Percentiles rank a stretch among this genome's conserved stretches.
Conservation (phyloP, 1,140 invertebrate genomes). For the Matsumurasca onukii region DNA sequence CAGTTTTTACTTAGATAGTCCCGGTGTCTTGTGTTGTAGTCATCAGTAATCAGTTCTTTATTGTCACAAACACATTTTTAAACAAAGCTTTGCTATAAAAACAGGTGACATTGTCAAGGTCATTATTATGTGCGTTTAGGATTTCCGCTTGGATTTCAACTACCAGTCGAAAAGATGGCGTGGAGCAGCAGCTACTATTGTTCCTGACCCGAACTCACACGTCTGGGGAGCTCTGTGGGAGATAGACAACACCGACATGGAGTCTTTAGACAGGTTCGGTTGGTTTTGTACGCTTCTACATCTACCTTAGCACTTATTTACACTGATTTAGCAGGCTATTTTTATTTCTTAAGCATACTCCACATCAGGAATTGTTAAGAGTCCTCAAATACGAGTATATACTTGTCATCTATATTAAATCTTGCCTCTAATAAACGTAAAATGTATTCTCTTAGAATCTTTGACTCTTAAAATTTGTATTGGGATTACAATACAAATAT, state of each 20-base stretch:
- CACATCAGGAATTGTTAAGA: background rate
- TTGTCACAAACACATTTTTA: no score
- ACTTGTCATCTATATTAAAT: background rate
- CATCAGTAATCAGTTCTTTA: no score
- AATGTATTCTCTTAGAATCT: background rate
- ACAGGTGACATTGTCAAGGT: no score
- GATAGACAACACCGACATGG: constrained; percentile 61
- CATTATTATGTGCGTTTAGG: no score
- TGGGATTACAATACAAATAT: background rate
- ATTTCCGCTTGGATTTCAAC: constrained; percentile 70
- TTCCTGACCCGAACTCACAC: constrained; percentile 54
- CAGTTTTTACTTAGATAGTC: no score
- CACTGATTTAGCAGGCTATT: background rate
- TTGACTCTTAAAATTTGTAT: no score
- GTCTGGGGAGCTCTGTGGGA: constrained; percentile 83
- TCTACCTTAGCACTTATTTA: background rate
- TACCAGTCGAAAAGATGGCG: constrained; percentile 67
- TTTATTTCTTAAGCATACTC: background rate
- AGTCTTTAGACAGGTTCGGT: constrained; percentile 63
- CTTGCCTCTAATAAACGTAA: background rate
- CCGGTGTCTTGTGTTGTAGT: no score
- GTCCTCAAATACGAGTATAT: background rate
- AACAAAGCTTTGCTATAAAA: no score
- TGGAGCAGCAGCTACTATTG: constrained; percentile 73
- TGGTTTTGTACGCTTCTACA: background rate